A percentile compares a stretch with the other conserved stretches of the same genome.
These are phyloP conservation scores for Campylorhamphus procurvoides DNA, from an alignment of 2,113 vertebrate genomes.

Conservation along the genomic window DNA sequence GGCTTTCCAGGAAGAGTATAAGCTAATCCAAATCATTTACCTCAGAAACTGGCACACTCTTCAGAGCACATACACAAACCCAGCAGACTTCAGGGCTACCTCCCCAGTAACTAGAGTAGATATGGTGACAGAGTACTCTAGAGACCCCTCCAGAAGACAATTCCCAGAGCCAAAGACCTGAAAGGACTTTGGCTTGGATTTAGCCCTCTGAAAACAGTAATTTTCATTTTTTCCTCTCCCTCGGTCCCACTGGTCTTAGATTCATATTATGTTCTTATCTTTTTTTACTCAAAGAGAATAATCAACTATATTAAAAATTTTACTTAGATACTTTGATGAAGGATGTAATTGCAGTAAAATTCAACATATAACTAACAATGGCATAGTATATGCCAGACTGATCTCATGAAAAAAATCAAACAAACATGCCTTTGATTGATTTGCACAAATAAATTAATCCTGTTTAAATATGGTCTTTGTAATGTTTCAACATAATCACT, in stretches of 20 bases:
- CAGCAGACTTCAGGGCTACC: neutral
- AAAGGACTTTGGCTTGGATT: slow-evolving; percentile 12
- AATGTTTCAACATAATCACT: neutral
- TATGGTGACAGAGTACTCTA: neutral
- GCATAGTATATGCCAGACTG: neutral
- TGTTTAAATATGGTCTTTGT: neutral
- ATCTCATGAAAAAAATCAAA: neutral
- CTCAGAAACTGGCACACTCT: neutral
- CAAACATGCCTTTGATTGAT: neutral
- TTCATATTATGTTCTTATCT: neutral
- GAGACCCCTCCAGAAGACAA: neutral
- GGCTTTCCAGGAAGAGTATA: neutral
- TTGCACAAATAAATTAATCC: neutral
- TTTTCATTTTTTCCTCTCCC: neutral
- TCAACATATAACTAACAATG: neutral
- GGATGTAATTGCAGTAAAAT: neutral
- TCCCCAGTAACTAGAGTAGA: neutral
- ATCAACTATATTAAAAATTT: neutral
- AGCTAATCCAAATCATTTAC: neutral
- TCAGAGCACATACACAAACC: neutral
- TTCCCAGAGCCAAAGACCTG: neutral
- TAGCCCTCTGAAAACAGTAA: neutral
- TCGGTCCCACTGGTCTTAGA: neutral
- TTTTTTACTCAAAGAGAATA: neutral
- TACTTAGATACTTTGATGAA: neutral